phyloP scores from a whole-genome alignment of 2,113 vertebrate species.

The Nansenia antarctica region DNA sequence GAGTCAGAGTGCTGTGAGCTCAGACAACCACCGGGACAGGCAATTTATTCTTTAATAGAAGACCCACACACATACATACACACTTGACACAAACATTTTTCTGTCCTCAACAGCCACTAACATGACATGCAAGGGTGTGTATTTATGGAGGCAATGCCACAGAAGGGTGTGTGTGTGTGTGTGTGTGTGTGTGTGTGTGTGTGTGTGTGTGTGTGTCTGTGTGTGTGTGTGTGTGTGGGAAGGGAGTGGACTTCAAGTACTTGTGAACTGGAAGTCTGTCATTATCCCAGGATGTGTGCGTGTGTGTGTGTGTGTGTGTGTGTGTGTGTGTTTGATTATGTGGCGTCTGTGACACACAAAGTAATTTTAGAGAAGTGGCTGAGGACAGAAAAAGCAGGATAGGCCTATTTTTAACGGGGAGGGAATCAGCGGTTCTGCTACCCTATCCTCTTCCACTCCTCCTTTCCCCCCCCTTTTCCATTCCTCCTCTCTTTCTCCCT shows the following conservation, averaged over 20 bases:
- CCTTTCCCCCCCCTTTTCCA: too few relatives aligned
- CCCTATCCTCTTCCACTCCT: too few relatives aligned
- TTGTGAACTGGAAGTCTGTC: slow-evolving; percentile 37
- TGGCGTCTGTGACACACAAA: slow-evolving; percentile 22
- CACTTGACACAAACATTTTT: neutral
- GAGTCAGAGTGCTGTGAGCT: too few relatives aligned
- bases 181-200: neutral
- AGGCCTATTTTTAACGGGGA: slow-evolving; percentile 42
- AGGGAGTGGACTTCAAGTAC: slow-evolving; percentile 1
- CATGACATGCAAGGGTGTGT: too few relatives aligned
- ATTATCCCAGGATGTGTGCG: slow-evolving; percentile 61
- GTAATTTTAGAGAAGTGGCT: slow-evolving; percentile 47
- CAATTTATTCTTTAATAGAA: too few relatives aligned
- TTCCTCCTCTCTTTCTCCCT: neutral
- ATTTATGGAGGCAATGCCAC: neutral
- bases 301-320: slow-evolving; percentile 15
- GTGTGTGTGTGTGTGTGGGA: neutral
- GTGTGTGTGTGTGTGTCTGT: neutral
- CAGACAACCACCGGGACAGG: too few relatives aligned
- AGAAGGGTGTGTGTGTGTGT: neutral
- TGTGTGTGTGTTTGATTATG: slow-evolving; percentile 33
- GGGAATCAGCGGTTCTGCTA: too few relatives aligned
- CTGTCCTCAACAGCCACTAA: too few relatives aligned
- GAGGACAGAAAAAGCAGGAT: slow-evolving; percentile 41
- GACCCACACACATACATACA: neutral